phyloP scores from a whole-genome alignment of 2,797 vertebrate species.

The Perodicticus potto region DNA sequence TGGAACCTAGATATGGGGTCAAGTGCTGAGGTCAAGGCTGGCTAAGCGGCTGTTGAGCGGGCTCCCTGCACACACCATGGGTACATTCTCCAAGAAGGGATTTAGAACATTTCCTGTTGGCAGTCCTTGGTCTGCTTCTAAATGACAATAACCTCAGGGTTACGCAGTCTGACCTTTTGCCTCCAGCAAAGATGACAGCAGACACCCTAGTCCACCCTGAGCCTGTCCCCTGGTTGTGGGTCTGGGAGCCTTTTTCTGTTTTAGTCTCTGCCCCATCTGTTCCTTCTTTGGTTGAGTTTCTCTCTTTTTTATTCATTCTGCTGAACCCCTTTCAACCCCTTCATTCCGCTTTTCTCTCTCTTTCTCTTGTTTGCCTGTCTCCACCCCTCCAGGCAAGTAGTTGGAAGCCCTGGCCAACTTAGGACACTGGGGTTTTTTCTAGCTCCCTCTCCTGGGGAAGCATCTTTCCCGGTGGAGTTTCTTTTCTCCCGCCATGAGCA shows the following conservation, averaged over 20 bases:
- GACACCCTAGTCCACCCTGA: rapidly evolving
- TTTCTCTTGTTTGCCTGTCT: not conserved
- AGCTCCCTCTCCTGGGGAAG: not conserved
- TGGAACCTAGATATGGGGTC: not conserved
- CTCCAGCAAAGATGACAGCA: not conserved
- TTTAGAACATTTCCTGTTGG: not conserved
- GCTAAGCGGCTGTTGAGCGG: rapidly evolving
- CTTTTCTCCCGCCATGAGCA: not conserved
- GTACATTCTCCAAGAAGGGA: not conserved
- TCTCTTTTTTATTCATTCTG: not conserved
- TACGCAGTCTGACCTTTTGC: rapidly evolving
- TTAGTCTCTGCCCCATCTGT: rapidly evolving
- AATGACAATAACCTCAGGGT: too few species aligned
- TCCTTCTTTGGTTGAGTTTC: not conserved
- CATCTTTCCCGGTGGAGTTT: not conserved
- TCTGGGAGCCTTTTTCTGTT: too few species aligned
- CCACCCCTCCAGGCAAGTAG: not conserved
- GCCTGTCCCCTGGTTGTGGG: rapidly evolving
- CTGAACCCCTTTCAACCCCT: rapidly evolving
- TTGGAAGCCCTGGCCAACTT: not conserved
- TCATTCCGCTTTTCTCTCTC: not conserved
- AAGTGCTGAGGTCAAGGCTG: not conserved
- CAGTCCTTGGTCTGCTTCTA: not conserved
- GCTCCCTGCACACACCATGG: not conserved
- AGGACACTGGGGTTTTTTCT: not conserved